Conservation (phyloP, 1,140 invertebrate species). For the Megalonaias nervosa region DNA sequence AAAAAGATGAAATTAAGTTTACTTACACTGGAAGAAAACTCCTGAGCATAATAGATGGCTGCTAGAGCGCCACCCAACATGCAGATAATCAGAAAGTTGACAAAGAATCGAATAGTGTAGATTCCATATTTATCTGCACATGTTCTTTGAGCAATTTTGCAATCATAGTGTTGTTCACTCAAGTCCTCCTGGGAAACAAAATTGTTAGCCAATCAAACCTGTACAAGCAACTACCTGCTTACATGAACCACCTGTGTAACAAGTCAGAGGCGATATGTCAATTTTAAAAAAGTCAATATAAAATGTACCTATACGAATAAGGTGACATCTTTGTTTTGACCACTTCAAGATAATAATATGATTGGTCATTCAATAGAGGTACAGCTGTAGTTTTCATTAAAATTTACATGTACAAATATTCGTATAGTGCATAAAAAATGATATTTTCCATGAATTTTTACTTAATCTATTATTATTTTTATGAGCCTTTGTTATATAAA, state of each 20-base stretch:
- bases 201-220: background rate
- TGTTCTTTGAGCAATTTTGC: slow-evolving; percentile 23
- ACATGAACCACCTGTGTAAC: no score
- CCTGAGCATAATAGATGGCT: slow-evolving; percentile 77
- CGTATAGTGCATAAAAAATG: no score
- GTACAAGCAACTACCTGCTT: background rate
- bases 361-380: no score
- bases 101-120: slow-evolving; percentile 78
- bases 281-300: background rate
- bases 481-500: no score
- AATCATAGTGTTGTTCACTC: slow-evolving; percentile 40
- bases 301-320: background rate
- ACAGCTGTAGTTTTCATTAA: no score
- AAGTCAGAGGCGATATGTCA: background rate
- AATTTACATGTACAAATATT: no score
- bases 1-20: background rate
- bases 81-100: slow-evolving; percentile 80
- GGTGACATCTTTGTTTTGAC: background rate
- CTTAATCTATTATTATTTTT: no score
- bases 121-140: slow-evolving; percentile 63
- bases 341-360: no score
- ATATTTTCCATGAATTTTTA: no score
- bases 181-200: slow-evolving; percentile 48
- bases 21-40: slow-evolving; percentile 39
- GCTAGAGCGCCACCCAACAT: slow-evolving; percentile 77